phyloP scores from a whole-genome alignment of 1,140 invertebrate species.

The Anastrepha ludens region DNA sequence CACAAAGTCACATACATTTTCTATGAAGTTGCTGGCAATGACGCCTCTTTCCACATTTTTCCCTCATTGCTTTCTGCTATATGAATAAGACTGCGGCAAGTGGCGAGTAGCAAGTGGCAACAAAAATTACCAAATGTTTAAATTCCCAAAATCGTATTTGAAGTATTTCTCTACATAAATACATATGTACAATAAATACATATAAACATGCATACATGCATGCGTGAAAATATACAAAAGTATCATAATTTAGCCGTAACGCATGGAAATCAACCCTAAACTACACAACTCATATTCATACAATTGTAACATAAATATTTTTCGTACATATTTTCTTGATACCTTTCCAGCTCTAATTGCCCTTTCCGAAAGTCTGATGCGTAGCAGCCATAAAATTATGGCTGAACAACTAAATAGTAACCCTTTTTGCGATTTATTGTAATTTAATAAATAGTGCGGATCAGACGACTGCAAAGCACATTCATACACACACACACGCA shows the following conservation, averaged over 20 bases:
- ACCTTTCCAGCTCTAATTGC: neutral
- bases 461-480: constrained; percentile 14
- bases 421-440: constrained; percentile 53
- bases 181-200: too few species aligned
- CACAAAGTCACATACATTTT: neutral
- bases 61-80: neutral
- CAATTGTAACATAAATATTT: neutral
- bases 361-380: neutral
- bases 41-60: neutral
- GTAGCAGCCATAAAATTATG: constrained; percentile 50
- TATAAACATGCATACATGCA: neutral
- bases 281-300: neutral
- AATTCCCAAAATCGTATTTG: constrained; percentile 25
- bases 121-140: constrained; percentile 51
- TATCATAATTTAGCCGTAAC: neutral
- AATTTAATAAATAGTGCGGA: constrained; percentile 53
- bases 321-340: neutral
- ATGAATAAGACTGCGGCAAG: neutral
- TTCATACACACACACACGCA: neutral
- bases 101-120: neutral
- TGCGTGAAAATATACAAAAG: neutral
- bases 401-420: constrained; percentile 35
- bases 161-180: neutral
- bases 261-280: neutral
- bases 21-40: too few species aligned